These are phyloP conservation scores for Drosophila neutralis DNA, from an alignment of 2,888 invertebrate genomes.

Conservation along the genomic window DNA sequence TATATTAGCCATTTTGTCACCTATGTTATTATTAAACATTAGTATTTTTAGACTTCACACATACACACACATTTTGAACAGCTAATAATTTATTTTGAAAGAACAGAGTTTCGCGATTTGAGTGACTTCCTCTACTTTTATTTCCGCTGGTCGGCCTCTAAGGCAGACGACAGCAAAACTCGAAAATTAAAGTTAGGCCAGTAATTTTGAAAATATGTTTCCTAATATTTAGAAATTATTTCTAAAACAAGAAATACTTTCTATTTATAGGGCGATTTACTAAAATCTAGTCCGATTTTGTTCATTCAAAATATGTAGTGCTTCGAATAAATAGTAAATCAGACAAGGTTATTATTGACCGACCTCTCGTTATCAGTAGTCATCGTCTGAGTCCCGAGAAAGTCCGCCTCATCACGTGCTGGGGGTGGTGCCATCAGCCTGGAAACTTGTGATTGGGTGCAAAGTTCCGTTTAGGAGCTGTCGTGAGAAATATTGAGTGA, in stretches of 20 bases:
- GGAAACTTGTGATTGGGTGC: background rate
- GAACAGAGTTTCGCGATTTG: background rate
- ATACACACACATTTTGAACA: background rate
- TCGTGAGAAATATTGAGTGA: constrained; percentile 34
- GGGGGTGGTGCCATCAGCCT: background rate
- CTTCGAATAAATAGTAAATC: background rate
- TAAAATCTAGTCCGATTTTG: background rate
- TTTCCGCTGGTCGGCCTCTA: too few species aligned
- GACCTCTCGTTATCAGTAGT: constrained; percentile 1
- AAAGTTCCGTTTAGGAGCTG: constrained; percentile 13
- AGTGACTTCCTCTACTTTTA: background rate
- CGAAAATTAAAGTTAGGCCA: too few species aligned
- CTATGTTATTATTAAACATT: background rate
- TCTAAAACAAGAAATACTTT: background rate
- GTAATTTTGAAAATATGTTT: background rate
- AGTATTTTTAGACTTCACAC: background rate
- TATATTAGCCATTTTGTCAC: background rate
- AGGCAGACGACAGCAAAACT: too few species aligned
- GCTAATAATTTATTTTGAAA: background rate
- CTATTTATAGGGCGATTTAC: background rate
- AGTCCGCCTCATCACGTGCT: constrained; percentile 9
- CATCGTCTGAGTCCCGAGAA: background rate
- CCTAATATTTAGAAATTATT: background rate
- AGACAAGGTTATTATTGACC: background rate
- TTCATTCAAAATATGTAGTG: background rate